A percentile compares a stretch with the other conserved stretches of the same genome.
phyloP scores from a whole-genome alignment of 2,888 invertebrate species.

The Megastigmus dorsalis region DNA sequence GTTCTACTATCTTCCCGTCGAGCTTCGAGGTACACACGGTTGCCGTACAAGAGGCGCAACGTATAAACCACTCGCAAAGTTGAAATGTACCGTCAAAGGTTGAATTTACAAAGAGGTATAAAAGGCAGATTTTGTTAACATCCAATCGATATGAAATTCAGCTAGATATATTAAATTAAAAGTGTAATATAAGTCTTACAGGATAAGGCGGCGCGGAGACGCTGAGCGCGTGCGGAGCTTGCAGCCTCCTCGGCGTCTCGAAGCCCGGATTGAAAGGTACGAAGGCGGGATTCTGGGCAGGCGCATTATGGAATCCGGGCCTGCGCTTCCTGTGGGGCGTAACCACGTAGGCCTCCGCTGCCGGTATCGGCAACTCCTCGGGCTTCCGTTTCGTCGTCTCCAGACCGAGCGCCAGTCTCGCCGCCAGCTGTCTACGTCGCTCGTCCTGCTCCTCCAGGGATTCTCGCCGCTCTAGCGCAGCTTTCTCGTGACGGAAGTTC shows the following conservation, averaged over 20 bases:
- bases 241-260: slow-evolving; percentile 76
- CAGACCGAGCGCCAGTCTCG: slow-evolving; percentile 78
- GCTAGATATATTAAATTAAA: too few species aligned
- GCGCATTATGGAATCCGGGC: slow-evolving; percentile 91
- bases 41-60: too few species aligned
- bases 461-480: slow-evolving; percentile 69
- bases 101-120: too few species aligned
- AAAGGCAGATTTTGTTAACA: too few species aligned
- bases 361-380: slow-evolving; percentile 82
- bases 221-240: slow-evolving; percentile 82
- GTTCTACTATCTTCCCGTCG: too few species aligned
- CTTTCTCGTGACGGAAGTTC: slow-evolving; percentile 63
- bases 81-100: too few species aligned
- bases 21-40: too few species aligned
- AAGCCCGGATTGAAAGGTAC: slow-evolving; percentile 81
- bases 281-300: slow-evolving; percentile 90
- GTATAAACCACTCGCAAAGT: too few species aligned
- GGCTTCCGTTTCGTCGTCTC: slow-evolving; percentile 80
- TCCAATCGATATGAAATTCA: too few species aligned
- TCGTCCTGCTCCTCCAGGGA: slow-evolving; percentile 71
- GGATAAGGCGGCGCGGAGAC: slow-evolving; percentile 84
- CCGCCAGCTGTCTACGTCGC: slow-evolving; percentile 69
- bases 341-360: slow-evolving; percentile 88
- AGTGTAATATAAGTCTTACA: slow-evolving; percentile 64
- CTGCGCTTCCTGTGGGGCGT: slow-evolving; percentile 90